These are phyloP conservation scores for Tetranychus cinnabarinus DNA, from an alignment of 1,140 invertebrate species.

Conservation along the genomic window DNA sequence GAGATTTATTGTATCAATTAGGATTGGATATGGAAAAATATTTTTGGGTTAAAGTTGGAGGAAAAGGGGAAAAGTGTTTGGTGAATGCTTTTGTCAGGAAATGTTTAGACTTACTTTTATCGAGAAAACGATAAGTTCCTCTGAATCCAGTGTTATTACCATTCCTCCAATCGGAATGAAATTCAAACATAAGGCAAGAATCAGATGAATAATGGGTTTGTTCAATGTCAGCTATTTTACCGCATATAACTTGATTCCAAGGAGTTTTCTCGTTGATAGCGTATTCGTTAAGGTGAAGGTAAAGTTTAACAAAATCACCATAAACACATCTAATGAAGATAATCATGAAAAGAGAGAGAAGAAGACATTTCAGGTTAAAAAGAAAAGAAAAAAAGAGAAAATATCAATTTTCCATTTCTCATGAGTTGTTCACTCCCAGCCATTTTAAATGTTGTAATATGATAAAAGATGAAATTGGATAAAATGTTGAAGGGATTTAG, in stretches of 20 bases:
- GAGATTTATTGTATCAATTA: no score
- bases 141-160: conserved; percentile 45
- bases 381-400: no score
- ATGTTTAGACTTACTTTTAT: conserved; percentile 39
- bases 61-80: no score
- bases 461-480: no score
- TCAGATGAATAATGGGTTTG: conserved; percentile 53
- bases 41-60: no score
- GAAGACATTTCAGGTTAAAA: no score
- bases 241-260: conserved; percentile 48
- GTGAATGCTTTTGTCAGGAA: background rate
- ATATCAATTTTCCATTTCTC: no score
- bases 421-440: no score
- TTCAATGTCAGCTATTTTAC: conserved; percentile 36
- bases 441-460: no score
- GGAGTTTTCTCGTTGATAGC: conserved; percentile 51
- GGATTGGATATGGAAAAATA: no score
- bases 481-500: no score
- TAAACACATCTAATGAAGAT: conserved; percentile 34
- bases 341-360: background rate
- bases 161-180: conserved; percentile 35
- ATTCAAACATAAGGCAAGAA: conserved; percentile 50
- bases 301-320: conserved; percentile 54
- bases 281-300: conserved; percentile 35
- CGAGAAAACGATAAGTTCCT: conserved; percentile 52